Percentiles rank a stretch among this genome's conserved stretches.
Conservation (phyloP, 35 echinoderm and acorn worm species). For the Eucidaris tribuloides region DNA sequence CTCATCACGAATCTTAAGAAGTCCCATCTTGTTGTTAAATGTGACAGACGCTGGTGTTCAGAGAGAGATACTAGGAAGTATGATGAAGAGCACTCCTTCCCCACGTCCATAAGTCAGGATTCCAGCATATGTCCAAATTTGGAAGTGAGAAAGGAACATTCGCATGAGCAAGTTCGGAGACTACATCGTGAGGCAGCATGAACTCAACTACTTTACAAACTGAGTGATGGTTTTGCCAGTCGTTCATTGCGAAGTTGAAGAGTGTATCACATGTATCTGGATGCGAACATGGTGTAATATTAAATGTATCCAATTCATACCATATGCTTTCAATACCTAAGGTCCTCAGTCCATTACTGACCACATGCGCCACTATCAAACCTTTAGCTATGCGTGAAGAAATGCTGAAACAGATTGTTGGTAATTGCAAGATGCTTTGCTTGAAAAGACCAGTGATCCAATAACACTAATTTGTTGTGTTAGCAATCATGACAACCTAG, state of each 20-base stretch:
- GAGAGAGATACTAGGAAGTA: constrained; percentile 20
- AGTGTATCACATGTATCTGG: constrained; percentile 22
- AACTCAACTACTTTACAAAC: constrained; percentile 36
- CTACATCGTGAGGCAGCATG: background rate
- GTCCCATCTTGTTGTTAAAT: constrained; percentile 37
- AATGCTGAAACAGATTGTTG: background rate
- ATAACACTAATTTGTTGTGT: constrained; percentile 14
- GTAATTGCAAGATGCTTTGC: constrained; percentile 7
- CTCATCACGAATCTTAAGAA: constrained; percentile 42
- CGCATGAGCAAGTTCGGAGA: background rate
- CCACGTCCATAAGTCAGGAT: constrained; percentile 19
- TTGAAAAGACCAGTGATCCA: constrained; percentile 43
- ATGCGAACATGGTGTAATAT: constrained; percentile 22
- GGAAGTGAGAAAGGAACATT: constrained; percentile 15
- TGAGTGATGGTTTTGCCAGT: constrained; percentile 31
- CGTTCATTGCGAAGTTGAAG: constrained; percentile 6
- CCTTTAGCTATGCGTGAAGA: background rate
- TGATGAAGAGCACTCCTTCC: constrained; percentile 4
- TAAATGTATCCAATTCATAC: constrained; percentile 10
- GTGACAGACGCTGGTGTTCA: constrained; percentile 14
- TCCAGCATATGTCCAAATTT: constrained; percentile 34
- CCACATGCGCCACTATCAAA: background rate
- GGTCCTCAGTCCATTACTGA: constrained; percentile 20
- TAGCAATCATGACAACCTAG: constrained; percentile 34
- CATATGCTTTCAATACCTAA: constrained; percentile 38